A percentile compares a stretch with the other conserved stretches of the same genome.
These are phyloP conservation scores for Polydrusus cervinus DNA, from an alignment of 2,888 invertebrate genomes.

Conservation along the genomic window DNA sequence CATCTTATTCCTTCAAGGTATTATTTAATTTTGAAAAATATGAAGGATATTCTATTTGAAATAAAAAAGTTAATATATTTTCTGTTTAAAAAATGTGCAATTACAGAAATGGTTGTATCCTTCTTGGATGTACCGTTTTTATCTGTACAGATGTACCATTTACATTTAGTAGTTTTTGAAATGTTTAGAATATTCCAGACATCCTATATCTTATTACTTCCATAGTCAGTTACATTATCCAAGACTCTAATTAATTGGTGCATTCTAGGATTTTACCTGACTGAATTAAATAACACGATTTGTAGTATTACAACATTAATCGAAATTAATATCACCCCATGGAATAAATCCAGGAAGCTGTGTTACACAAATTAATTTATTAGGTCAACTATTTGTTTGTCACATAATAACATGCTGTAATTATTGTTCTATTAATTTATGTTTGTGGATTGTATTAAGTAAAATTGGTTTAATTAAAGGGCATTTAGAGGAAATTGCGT, in stretches of 20 bases:
- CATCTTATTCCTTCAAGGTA: too few relatives aligned
- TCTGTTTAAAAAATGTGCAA: too few relatives aligned
- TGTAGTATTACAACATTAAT: slow-evolving; percentile 37
- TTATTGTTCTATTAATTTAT: slow-evolving; percentile 35
- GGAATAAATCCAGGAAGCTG: slow-evolving; percentile 38
- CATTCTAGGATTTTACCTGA: background rate
- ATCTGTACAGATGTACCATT: too few relatives aligned
- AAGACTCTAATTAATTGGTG: slow-evolving; percentile 4
- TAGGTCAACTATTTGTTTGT: slow-evolving; percentile 41
- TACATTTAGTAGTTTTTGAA: too few relatives aligned
- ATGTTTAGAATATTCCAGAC: too few relatives aligned
- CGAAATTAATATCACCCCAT: slow-evolving; percentile 44
- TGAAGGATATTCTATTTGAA: too few relatives aligned
- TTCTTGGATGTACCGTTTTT: too few relatives aligned
- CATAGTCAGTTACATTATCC: slow-evolving; percentile 4
- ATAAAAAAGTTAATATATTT: too few relatives aligned
- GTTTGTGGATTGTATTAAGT: slow-evolving; percentile 16
- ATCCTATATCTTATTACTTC: background rate
- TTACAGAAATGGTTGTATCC: too few relatives aligned
- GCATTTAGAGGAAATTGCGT: background rate
- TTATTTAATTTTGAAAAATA: too few relatives aligned
- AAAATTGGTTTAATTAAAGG: slow-evolving; percentile 15
- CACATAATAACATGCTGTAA: slow-evolving; percentile 43
- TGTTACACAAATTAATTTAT: slow-evolving; percentile 51
- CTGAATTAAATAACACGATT: slow-evolving; percentile 44